Evolutionary conservation across 1,140 invertebrate genomes (phyloP).

Genomic region (Gyrodactylus bullatarudis): DNA sequence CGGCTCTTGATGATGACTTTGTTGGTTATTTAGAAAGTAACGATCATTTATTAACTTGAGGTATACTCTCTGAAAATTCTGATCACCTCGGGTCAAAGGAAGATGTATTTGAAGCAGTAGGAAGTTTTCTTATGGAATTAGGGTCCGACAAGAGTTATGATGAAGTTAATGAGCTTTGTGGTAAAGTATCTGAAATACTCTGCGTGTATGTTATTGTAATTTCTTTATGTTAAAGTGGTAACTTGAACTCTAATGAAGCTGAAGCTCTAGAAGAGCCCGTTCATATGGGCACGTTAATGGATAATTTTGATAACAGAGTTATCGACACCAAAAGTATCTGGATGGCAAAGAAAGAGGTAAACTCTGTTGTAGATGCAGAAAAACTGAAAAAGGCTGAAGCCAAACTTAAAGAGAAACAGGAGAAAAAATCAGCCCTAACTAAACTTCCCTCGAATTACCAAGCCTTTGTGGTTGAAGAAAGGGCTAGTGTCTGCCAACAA

Average conservation of each 20-base stretch:
- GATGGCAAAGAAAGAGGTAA: not conserved
- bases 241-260: not conserved
- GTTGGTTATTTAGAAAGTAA: not conserved
- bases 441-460: not conserved
- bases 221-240: not conserved
- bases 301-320: not conserved
- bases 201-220: not conserved
- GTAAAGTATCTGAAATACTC: not conserved
- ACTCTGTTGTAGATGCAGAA: not conserved
- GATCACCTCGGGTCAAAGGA: not conserved
- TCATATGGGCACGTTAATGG: not conserved
- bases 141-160: not conserved
- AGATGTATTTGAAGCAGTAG: not conserved
- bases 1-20: not conserved
- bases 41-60: not conserved
- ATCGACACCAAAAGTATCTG: not conserved
- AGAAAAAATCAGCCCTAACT: not conserved
- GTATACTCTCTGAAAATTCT: not conserved
- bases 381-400: not conserved
- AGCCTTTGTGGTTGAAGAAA: not conserved
- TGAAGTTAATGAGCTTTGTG: slow-evolving; percentile 3
- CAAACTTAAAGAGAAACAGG: not conserved
- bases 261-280: not conserved
- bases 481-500: not conserved
- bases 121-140: not conserved